phyloP scores from a whole-genome alignment of 1,140 invertebrate genomes.

The Drosophila carrolli region DNA sequence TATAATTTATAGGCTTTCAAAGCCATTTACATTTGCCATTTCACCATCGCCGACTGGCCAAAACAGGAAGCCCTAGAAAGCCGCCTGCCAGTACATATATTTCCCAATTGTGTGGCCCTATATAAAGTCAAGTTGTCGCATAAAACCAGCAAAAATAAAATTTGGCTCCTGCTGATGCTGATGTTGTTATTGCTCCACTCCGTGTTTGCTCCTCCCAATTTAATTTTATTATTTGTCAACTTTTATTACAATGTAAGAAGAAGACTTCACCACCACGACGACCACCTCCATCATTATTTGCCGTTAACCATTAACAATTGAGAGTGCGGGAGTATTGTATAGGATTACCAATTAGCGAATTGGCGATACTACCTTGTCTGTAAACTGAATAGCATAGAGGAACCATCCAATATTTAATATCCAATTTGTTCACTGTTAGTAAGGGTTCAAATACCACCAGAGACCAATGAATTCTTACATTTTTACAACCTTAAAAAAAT shows the following conservation, averaged over 20 bases:
- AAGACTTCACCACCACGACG: too few species aligned
- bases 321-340: not conserved
- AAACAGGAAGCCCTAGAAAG: slow-evolving; percentile 35
- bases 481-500: too few species aligned
- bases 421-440: too few species aligned
- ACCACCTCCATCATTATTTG: not conserved
- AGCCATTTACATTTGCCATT: slow-evolving; percentile 16
- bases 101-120: slow-evolving; percentile 13
- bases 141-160: slow-evolving; percentile 9
- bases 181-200: slow-evolving; percentile 23
- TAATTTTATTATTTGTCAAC: slow-evolving; percentile 56
- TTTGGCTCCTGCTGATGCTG: slow-evolving; percentile 7
- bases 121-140: slow-evolving; percentile 38
- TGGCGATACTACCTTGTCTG: too few species aligned
- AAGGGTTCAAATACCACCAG: too few species aligned
- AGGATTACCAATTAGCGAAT: slow-evolving; percentile 5
- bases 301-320: slow-evolving; percentile 3
- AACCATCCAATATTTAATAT: slow-evolving; percentile 9
- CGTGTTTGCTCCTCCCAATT: not conserved
- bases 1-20: slow-evolving; percentile 72
- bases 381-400: too few species aligned
- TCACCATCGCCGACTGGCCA: not conserved
- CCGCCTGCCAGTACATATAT: not conserved
- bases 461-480: too few species aligned
- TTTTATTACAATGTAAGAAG: slow-evolving; percentile 35